phyloP scores from a whole-genome alignment of 2,113 vertebrate genomes.

The Athene cunicularia region DNA sequence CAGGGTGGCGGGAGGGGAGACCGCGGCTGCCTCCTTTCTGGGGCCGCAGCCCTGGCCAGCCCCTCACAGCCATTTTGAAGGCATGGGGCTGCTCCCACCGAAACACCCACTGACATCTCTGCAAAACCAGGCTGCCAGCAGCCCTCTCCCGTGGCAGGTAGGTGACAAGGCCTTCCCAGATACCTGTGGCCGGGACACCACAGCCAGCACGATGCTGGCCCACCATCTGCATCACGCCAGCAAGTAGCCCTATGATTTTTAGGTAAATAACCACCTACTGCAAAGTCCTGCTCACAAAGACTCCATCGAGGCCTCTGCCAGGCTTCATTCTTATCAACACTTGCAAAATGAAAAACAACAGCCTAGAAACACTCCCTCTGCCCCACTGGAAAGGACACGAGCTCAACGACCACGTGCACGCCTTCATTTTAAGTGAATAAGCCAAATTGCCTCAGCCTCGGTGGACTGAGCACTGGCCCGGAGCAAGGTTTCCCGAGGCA shows the following conservation, averaged over 20 bases:
- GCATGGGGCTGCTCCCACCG: background rate
- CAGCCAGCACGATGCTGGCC: background rate
- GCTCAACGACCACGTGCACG: background rate
- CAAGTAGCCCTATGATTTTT: background rate
- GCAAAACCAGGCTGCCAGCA: accelerated
- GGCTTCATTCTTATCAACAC: background rate
- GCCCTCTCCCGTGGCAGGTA: background rate
- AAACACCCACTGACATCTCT: background rate
- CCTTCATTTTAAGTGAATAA: background rate
- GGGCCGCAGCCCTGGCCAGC: background rate
- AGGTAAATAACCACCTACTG: background rate
- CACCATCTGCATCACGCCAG: background rate
- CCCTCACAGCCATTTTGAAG: background rate
- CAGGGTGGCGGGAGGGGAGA: background rate
- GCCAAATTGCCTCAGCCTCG: background rate
- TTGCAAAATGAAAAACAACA: background rate
- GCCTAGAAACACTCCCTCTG: background rate
- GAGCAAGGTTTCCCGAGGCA: background rate
- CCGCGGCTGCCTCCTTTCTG: accelerated
- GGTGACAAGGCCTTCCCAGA: background rate
- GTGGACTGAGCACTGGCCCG: background rate
- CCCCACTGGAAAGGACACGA: background rate
- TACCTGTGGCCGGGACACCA: background rate
- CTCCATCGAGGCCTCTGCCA: background rate
- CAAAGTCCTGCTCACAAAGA: background rate